Conservation (phyloP, 2,797 vertebrate genomes). For the Coranthus polyacanthus region DNA sequence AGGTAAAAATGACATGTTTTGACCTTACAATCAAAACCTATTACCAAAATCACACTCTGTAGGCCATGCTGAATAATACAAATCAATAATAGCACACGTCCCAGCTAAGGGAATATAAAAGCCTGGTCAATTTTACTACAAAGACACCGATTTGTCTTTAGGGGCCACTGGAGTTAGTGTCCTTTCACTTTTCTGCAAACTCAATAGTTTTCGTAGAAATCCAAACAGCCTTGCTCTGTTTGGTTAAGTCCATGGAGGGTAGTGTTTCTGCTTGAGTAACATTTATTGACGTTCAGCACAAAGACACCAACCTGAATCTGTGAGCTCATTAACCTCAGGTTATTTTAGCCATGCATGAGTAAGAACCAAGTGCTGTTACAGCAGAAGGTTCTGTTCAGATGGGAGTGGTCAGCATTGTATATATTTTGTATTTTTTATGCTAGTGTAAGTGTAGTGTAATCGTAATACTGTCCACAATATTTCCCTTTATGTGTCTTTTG, state of each 20-base stretch:
- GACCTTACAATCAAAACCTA: conserved; percentile 12
- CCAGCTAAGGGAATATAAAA: conserved; percentile 31
- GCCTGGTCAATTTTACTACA: conserved; percentile 26
- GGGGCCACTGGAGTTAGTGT: conserved; percentile 3
- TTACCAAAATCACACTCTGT: not conserved
- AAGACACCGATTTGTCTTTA: conserved; percentile 21
- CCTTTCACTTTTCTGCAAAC: conserved; percentile 20
- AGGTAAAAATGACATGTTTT: not conserved
- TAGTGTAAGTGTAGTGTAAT: no score
- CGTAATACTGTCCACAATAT: no score
- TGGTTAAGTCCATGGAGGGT: conserved; percentile 9
- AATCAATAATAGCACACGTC: conserved; percentile 20
- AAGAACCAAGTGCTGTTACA: conserved; percentile 14
- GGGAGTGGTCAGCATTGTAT: not conserved
- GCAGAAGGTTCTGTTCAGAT: not conserved
- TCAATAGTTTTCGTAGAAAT: conserved; percentile 15
- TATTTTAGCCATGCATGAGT: conserved; percentile 7
- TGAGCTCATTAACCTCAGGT: conserved; percentile 44
- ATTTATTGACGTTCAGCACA: conserved; percentile 48
- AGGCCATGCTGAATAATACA: conserved; percentile 11
- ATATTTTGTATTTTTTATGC: no score
- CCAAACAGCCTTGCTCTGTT: conserved; percentile 13
- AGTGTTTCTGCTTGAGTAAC: conserved; percentile 31
- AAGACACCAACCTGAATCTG: conserved; percentile 30
- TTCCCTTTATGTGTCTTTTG: no score